Evolutionary conservation across 2,888 invertebrate species (phyloP).

Genomic region (Trimorus sp.): DNA sequence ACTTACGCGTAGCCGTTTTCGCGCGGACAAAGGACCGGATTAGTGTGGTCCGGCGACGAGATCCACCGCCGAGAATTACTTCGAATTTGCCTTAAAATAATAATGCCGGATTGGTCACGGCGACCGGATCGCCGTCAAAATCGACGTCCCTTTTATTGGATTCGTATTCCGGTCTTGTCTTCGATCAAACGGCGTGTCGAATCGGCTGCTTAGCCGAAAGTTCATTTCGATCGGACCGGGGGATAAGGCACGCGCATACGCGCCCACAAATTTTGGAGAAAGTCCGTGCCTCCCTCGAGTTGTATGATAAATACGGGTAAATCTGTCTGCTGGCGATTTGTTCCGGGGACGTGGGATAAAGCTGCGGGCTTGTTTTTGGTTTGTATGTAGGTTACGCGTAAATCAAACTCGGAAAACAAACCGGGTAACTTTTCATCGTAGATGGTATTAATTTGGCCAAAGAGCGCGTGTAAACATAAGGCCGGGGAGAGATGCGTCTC

Average conservation of each 20-base stretch:
- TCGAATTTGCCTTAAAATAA: conserved; percentile 37
- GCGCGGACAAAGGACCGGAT: conserved; percentile 34
- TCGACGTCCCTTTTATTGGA: neutral
- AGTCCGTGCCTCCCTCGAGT: conserved; percentile 1
- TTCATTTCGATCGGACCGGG: neutral
- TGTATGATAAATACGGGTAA: conserved; percentile 32
- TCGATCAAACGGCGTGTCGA: conserved; percentile 19
- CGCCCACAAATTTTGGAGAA: conserved; percentile 18
- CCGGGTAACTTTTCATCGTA: conserved; percentile 8
- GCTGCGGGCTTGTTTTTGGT: conserved; percentile 5
- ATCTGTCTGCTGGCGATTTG: conserved; percentile 20
- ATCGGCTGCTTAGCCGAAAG: conserved; percentile 10
- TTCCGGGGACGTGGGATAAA: conserved; percentile 24
- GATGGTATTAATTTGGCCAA: conserved; percentile 24
- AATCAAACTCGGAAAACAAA: conserved; percentile 42
- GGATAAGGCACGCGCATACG: neutral
- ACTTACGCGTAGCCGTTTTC: conserved; percentile 41
- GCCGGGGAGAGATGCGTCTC: conserved; percentile 23
- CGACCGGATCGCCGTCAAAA: conserved; percentile 15
- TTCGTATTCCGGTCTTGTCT: conserved; percentile 10
- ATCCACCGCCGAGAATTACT: conserved; percentile 11
- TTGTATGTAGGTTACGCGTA: conserved; percentile 37
- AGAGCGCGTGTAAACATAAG: conserved; percentile 10
- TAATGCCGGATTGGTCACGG: conserved; percentile 41
- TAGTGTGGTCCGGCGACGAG: conserved; percentile 6